Conservation (phyloP, 2,888 invertebrate species). For the Chaitophorus viminalis region DNA sequence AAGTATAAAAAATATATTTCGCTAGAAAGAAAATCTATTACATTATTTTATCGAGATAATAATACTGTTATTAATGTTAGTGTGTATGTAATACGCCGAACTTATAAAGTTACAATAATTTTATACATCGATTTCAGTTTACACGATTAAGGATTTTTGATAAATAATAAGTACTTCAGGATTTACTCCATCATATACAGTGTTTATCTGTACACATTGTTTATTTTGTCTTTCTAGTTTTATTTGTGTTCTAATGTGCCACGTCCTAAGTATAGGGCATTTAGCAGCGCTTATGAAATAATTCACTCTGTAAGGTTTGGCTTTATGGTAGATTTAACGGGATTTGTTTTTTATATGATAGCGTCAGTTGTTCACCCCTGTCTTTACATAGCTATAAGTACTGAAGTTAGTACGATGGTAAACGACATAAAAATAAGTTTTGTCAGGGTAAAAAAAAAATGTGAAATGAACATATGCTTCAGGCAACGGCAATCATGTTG, state of each 20-base stretch:
- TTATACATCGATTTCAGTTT: too few species aligned
- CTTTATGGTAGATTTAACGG: conserved; percentile 38
- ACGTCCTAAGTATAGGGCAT: neutral
- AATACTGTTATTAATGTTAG: too few species aligned
- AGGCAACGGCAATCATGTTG: conserved; percentile 7
- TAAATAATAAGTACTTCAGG: too few species aligned
- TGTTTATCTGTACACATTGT: too few species aligned
- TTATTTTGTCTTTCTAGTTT: neutral
- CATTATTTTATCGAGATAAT: too few species aligned
- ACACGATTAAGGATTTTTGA: too few species aligned
- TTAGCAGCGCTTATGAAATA: conserved; percentile 14
- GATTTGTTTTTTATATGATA: conserved; percentile 52
- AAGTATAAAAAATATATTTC: too few species aligned
- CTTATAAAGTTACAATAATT: too few species aligned
- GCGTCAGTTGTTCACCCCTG: conserved; percentile 13
- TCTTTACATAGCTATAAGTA: conserved; percentile 40
- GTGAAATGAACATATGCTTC: conserved; percentile 41
- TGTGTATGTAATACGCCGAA: too few species aligned
- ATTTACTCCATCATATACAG: too few species aligned
- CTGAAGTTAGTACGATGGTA: conserved; percentile 1
- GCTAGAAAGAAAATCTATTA: too few species aligned
- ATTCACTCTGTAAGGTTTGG: neutral
- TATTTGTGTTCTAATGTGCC: neutral
- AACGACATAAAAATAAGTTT: conserved; percentile 31
- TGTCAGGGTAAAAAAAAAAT: conserved; percentile 13